Percentiles rank a stretch among this genome's conserved stretches.
Conservation (phyloP, 2,888 invertebrate species). For the Caenorhabditis sinica region DNA sequence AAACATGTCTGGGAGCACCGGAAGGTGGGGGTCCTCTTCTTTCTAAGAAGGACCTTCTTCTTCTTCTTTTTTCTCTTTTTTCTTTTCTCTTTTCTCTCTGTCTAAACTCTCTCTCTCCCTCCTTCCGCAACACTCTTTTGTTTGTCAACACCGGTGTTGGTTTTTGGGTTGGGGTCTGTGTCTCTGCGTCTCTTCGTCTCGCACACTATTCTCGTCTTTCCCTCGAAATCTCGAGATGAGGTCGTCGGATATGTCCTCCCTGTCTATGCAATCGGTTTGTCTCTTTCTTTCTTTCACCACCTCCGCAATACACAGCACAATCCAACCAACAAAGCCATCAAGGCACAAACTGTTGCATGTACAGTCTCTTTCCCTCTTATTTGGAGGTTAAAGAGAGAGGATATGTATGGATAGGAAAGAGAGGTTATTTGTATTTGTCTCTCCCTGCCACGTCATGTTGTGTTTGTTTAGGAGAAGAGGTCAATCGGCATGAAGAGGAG, state of each 20-base stretch:
- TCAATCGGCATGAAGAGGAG: constrained; percentile 13
- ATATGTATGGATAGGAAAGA: background rate
- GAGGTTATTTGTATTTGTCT: constrained; percentile 47
- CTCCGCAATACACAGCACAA: too few relatives aligned
- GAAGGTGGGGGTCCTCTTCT: constrained; percentile 13
- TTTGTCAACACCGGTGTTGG: constrained; percentile 61
- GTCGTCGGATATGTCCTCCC: constrained; percentile 48
- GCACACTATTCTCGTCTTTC: constrained; percentile 22
- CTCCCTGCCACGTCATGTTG: constrained; percentile 46
- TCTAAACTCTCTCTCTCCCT: constrained; percentile 27
- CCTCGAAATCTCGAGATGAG: constrained; percentile 57
- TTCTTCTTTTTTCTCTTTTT: constrained; percentile 6
- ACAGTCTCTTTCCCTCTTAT: constrained; percentile 5
- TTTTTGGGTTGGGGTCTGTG: constrained; percentile 36
- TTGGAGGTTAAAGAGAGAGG: constrained; percentile 8
- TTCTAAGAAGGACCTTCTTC: constrained; percentile 17
- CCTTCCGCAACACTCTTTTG: constrained; percentile 43
- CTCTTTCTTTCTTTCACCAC: constrained; percentile 15
- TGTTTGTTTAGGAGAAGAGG: constrained; percentile 41
- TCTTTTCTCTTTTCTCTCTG: background rate
- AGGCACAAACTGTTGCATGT: constrained; percentile 56
- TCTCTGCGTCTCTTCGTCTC: constrained; percentile 45
- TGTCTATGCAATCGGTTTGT: constrained; percentile 34
- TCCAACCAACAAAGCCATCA: constrained; percentile 2
- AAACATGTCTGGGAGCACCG: background rate